Evolutionary conservation across 2,888 invertebrate species (phyloP), one percentile per base, ranked within the genome.

Genomic region (Ophioninae sp.): DNA sequence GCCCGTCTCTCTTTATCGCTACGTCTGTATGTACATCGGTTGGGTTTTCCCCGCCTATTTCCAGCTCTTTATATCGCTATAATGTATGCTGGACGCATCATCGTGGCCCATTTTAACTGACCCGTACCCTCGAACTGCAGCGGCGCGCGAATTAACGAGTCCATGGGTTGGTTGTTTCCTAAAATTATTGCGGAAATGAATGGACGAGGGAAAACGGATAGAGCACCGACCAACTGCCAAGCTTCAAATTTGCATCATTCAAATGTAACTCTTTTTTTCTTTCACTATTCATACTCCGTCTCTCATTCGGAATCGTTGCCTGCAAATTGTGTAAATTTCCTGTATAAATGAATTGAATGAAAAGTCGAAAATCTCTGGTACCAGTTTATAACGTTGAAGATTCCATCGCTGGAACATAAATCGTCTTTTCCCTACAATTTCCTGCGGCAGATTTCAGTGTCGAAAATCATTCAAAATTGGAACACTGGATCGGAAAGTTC

Each of bases 111-210:
- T 64, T 61, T 57, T 77, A 20, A 37, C 82, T 70, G 65, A 39
- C 61, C 41, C 72, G 23, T 56, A 44, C 39, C n/a, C 61, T 67
- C 57, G 10, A 39, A 57, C 41, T 81, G 59, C 62, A 7, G 50
- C 57, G 70, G 68, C 62, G 64, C 59, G 67, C 67, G 67, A 67
- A 44, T 82, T 80, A 80, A 79, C 56, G 65, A 39, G 62, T 23
- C 23, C 65, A 69, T 64, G 57, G 83, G 76, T 82, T 80, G 78
- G 75, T 56, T 67, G 65, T 80, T 82, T 81, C 21, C 77, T 56
- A 70, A 81, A 81, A 86, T 82, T 57, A 79, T 78, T 64, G 72
- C 64, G 76, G 23, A 76, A 81, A 81, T 75, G 41, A 84, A 21
- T 44, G 62, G 44, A 10, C 44, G 69, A 59, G 64, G 59, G 23